phyloP scores from a whole-genome alignment of 2,888 invertebrate species.

The Mythimna vitellina region DNA sequence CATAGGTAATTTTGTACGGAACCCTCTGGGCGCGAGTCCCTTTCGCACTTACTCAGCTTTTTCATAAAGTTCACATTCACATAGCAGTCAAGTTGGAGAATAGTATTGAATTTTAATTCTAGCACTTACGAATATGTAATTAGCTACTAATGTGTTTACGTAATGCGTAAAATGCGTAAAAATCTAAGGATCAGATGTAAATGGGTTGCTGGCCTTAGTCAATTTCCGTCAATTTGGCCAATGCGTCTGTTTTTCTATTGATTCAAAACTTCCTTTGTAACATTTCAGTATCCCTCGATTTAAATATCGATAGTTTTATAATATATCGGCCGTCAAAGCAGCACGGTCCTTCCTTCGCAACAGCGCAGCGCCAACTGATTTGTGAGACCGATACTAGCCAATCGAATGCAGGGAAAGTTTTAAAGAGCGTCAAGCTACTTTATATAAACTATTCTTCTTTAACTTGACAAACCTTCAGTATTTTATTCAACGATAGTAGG shows the following conservation, averaged over 20 bases:
- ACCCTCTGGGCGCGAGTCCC: no score
- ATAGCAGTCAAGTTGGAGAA: neutral
- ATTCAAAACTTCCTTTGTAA: neutral
- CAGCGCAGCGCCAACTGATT: constrained; percentile 12
- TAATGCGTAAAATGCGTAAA: neutral
- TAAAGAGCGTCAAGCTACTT: neutral
- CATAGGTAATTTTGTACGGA: no score
- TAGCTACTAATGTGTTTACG: neutral
- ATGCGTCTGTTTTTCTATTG: no score
- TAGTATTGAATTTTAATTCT: neutral
- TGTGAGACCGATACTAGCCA: constrained; percentile 1
- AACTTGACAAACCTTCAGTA: neutral
- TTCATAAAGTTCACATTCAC: no score
- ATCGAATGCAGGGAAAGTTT: constrained; percentile 3
- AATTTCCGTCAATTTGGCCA: neutral
- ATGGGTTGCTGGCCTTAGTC: neutral
- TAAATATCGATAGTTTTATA: constrained; percentile 5
- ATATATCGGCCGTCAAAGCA: neutral
- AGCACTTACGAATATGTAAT: neutral
- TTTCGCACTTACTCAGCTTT: neutral
- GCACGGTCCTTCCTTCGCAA: constrained; percentile 25
- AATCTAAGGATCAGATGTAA: neutral
- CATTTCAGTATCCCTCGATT: neutral
- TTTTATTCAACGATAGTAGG: no score
- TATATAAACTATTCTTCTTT: neutral